Evolutionary conservation across 2,888 invertebrate species (phyloP).

Genomic region (Macrophya annulata): DNA sequence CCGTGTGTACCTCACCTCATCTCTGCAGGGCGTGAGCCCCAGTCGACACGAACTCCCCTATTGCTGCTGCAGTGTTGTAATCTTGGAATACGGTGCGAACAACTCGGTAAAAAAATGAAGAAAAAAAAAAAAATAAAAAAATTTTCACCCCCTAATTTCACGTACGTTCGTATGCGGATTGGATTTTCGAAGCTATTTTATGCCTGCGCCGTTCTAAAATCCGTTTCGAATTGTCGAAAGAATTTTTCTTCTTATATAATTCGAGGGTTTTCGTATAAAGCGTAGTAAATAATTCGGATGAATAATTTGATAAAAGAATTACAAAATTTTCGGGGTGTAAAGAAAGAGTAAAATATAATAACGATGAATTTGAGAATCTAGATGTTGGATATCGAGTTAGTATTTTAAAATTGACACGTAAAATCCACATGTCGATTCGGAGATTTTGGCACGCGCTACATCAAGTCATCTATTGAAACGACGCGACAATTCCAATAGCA

Average conservation of each 20-base stretch:
- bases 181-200: not conserved
- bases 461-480: slow-evolving; percentile 43
- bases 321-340: too few species aligned
- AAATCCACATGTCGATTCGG: slow-evolving; percentile 25
- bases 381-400: too few species aligned
- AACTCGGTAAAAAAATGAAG: not conserved
- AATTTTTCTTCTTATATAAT: not conserved
- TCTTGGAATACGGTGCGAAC: not conserved
- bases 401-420: not conserved
- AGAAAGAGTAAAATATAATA: not conserved
- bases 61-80: slow-evolving; percentile 2
- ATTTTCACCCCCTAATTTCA: not conserved
- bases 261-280: too few species aligned
- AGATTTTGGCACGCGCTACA: slow-evolving; percentile 38
- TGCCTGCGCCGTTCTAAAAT: not conserved
- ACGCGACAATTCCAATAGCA: slow-evolving; percentile 45
- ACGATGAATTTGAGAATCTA: too few species aligned
- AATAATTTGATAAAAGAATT: too few species aligned
- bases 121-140: too few species aligned
- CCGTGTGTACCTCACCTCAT: not conserved
- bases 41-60: not conserved
- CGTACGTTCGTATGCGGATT: not conserved
- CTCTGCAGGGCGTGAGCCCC: not conserved
- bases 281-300: too few species aligned
- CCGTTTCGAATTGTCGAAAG: not conserved